A percentile compares a stretch with the other conserved stretches of the same genome.
Conservation (phyloP, 2,113 vertebrate species). For the Syngnathus floridae region DNA sequence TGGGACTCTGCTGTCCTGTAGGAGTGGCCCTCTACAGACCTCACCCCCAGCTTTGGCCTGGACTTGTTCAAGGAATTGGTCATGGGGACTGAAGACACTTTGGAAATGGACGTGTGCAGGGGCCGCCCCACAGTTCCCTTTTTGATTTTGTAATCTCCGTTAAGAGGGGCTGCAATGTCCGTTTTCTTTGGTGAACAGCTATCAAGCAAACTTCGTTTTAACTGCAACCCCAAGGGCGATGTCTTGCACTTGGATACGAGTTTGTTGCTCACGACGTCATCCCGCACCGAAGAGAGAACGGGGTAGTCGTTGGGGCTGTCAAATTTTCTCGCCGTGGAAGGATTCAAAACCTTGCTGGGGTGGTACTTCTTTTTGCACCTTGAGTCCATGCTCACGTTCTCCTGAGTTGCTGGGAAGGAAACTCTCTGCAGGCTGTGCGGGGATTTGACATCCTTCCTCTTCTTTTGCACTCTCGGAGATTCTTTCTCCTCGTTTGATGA, state of each 20-base stretch:
- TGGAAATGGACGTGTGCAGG: conserved; percentile 72
- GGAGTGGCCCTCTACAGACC: conserved; percentile 66
- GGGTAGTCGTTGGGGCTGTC: conserved; percentile 70
- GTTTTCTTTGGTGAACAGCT: conserved; percentile 72
- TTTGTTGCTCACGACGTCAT: conserved; percentile 76
- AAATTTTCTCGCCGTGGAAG: conserved; percentile 54
- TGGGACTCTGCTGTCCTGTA: conserved; percentile 91
- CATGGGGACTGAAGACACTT: conserved; percentile 68
- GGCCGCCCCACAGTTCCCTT: conserved; percentile 74
- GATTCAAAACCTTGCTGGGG: conserved; percentile 60
- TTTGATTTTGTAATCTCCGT: conserved; percentile 74
- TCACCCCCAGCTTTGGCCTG: conserved; percentile 67
- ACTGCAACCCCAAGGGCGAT: conserved; percentile 62
- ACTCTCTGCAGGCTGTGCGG: conserved; percentile 58
- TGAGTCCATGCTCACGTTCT: conserved; percentile 73
- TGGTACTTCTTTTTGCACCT: conserved; percentile 77
- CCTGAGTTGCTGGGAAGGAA: conserved; percentile 69
- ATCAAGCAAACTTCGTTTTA: conserved; percentile 69
- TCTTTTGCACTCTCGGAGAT: conserved; percentile 67
- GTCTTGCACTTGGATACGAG: conserved; percentile 69
- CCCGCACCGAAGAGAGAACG: conserved; percentile 73
- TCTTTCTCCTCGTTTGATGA: conserved; percentile 63
- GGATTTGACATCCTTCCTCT: conserved; percentile 75
- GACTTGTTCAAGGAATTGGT: conserved; percentile 74
- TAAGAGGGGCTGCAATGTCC: conserved; percentile 65